phyloP scores from a whole-genome alignment of 2,888 invertebrate species.

The Agrochola circellaris region DNA sequence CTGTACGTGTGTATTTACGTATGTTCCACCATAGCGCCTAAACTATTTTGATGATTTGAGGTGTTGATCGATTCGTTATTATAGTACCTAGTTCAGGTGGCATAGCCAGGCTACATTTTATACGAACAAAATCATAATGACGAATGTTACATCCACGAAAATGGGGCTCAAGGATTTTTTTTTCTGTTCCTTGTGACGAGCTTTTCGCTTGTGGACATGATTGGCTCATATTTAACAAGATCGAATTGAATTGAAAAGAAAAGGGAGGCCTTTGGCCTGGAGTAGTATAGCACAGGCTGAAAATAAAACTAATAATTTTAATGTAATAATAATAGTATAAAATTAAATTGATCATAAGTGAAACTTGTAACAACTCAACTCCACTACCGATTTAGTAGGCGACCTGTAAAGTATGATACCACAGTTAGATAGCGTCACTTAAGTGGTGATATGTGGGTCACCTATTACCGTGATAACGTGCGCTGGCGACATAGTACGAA shows the following conservation, averaged over 20 bases:
- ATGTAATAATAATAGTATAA: too few relatives aligned
- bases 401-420: conserved; percentile 68
- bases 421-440: conserved; percentile 76
- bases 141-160: neutral
- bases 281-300: neutral
- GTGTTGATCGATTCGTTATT: too few relatives aligned
- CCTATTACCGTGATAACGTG: conserved; percentile 76
- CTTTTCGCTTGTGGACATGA: neutral
- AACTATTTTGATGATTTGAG: neutral
- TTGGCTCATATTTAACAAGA: neutral
- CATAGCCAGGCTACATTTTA: neutral
- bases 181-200: neutral
- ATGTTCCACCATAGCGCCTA: neutral
- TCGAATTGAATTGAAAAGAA: neutral
- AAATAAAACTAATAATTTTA: neutral
- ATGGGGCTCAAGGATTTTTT: neutral
- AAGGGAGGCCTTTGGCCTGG: neutral
- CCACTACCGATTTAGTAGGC: conserved; percentile 59
- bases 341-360: neutral
- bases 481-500: conserved; percentile 59
- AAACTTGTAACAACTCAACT: conserved; percentile 36
- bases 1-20: neutral
- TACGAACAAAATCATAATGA: neutral
- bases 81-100: too few relatives aligned
- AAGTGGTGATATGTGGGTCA: conserved; percentile 84